These are phyloP conservation scores for Spea multiplicata DNA, from an alignment of 2,113 vertebrate genomes.

Conservation along the genomic window DNA sequence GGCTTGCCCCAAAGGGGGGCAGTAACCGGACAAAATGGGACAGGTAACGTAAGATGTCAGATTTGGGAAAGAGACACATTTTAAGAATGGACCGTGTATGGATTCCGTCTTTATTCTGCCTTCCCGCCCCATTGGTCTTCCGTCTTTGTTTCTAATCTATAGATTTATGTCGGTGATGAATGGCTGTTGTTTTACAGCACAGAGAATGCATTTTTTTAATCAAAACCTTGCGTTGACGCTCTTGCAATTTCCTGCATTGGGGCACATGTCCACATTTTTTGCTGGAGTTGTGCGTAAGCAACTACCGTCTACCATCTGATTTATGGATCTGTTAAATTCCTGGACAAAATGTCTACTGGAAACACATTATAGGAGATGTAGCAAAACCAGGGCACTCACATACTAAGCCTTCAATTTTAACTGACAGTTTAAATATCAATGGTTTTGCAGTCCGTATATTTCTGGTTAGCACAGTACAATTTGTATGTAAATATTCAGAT, in stretches of 20 bases:
- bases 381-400: not conserved
- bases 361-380: not conserved
- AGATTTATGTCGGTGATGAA: slow-evolving; percentile 17
- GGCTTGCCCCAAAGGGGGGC: no score
- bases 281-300: not conserved
- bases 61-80: no score
- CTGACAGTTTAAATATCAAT: not conserved
- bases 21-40: no score
- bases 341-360: not conserved
- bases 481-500: not conserved
- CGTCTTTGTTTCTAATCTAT: not conserved
- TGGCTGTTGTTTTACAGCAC: not conserved
- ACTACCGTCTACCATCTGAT: slow-evolving; percentile 12
- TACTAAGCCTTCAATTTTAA: not conserved
- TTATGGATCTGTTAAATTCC: not conserved
- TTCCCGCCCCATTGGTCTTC: not conserved
- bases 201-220: slow-evolving; percentile 24
- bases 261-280: not conserved
- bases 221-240: not conserved
- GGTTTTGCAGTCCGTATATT: not conserved
- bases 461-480: not conserved
- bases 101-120: not conserved
- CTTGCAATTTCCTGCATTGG: not conserved
- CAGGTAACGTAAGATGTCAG: no score
- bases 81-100: no score